Evolutionary conservation across 2,888 invertebrate species (phyloP).

Genomic region (Nemotelus nigrinus): DNA sequence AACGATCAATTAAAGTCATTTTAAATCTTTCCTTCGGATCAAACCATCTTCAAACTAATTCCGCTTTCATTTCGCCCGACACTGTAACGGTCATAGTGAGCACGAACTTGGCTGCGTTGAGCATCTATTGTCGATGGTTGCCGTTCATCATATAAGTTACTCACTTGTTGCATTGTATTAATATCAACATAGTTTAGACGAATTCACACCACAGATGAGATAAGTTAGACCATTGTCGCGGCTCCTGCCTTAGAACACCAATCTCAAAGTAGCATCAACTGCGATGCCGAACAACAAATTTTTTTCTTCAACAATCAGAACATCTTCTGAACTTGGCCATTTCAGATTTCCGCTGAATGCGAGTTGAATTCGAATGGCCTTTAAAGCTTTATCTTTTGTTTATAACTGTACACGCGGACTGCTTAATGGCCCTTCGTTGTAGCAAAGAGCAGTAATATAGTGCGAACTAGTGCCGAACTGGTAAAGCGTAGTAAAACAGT

Average conservation of each 20-base stretch:
- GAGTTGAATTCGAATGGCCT: constrained; percentile 37
- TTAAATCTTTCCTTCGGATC: too few species aligned
- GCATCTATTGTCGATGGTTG: neutral
- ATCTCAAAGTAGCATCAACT: neutral
- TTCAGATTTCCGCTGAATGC: constrained; percentile 27
- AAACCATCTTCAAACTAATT: neutral
- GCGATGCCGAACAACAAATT: neutral
- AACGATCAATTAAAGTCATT: too few species aligned
- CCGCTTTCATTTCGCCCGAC: neutral
- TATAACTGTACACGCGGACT: neutral
- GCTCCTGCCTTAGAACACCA: neutral
- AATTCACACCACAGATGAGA: constrained; percentile 34
- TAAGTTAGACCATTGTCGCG: constrained; percentile 10
- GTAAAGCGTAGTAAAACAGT: neutral
- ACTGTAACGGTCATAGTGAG: neutral
- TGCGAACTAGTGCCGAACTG: neutral
- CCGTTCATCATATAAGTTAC: neutral
- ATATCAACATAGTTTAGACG: constrained; percentile 30
- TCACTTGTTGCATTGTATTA: constrained; percentile 35
- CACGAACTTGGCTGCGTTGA: neutral
- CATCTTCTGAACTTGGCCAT: neutral
- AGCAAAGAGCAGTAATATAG: neutral
- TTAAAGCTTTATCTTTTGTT: constrained; percentile 10
- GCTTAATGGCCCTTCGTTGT: constrained; percentile 3
- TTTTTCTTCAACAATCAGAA: constrained; percentile 2